Evolutionary conservation across 1,140 invertebrate genomes (phyloP).

Genomic region (Neelides sp.): DNA sequence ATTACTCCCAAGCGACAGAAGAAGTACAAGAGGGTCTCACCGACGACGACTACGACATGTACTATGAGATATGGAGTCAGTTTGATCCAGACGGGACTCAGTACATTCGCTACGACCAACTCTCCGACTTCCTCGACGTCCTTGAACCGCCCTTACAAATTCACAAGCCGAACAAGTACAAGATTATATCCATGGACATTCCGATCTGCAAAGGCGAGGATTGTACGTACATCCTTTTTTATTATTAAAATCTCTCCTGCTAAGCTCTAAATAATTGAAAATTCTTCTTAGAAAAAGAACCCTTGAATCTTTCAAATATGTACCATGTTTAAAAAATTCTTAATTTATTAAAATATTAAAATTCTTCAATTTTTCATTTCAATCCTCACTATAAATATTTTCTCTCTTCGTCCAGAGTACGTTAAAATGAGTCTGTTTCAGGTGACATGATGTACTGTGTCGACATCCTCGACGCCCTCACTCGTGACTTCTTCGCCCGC

Average conservation of each 20-base stretch:
- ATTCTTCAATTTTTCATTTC: too few relatives aligned
- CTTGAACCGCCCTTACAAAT: slow-evolving; percentile 87
- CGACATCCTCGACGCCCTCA: slow-evolving; percentile 85
- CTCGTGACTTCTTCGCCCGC: slow-evolving; percentile 89
- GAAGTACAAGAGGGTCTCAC: slow-evolving; percentile 96
- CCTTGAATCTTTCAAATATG: too few relatives aligned
- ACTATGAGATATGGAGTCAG: slow-evolving; percentile 86
- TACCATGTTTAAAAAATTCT: too few relatives aligned
- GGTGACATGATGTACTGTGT: slow-evolving; percentile 90
- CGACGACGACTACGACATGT: slow-evolving; percentile 98
- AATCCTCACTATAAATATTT: too few relatives aligned
- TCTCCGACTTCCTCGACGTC: slow-evolving; percentile 81
- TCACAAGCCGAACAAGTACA: slow-evolving; percentile 96
- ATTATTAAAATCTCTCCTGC: background rate
- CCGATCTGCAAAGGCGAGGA: slow-evolving; percentile 73
- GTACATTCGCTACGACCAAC: slow-evolving; percentile 83
- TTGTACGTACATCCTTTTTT: background rate
- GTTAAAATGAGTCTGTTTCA: slow-evolving; percentile 5
- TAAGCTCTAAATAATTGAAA: too few relatives aligned
- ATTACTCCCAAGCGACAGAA: slow-evolving; percentile 94
- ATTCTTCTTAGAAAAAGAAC: too few relatives aligned
- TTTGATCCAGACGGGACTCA: slow-evolving; percentile 96
- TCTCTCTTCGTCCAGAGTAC: background rate
- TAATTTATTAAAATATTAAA: too few relatives aligned
- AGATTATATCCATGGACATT: slow-evolving; percentile 96